Evolutionary conservation across 92 coral and sea anemone genomes (phyloP).

Genomic region (Parazoanthus atlanticus): DNA sequence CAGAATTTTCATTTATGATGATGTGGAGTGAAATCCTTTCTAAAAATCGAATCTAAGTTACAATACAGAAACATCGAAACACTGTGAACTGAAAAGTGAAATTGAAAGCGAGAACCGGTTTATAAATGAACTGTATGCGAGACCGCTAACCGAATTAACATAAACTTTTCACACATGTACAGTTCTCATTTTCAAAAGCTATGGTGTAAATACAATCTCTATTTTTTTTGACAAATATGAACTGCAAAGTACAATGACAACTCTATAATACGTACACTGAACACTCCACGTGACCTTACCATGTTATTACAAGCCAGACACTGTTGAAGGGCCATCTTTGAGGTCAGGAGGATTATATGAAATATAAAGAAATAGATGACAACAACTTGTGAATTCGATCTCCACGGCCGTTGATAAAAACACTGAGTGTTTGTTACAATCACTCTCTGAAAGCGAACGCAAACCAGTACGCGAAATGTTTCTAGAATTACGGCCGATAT

Average conservation of each 20-base stretch:
- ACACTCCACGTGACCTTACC: neutral
- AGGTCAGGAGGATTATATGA: neutral
- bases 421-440: neutral
- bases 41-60: too few species aligned
- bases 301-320: conserved; percentile 2
- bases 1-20: too few species aligned
- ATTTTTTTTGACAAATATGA: neutral
- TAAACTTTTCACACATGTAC: too few species aligned
- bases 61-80: neutral
- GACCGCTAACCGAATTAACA: neutral
- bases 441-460: neutral
- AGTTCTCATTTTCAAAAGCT: neutral
- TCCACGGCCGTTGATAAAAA: too few species aligned
- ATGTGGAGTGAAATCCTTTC: neutral
- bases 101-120: neutral
- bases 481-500: neutral
- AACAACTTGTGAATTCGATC: neutral
- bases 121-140: neutral
- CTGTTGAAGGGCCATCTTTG: conserved; percentile 4
- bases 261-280: neutral
- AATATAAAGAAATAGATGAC: neutral
- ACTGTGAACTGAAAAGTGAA: neutral
- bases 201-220: neutral
- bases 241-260: neutral
- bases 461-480: neutral